These are phyloP conservation scores for Eristalinus aeneus DNA, from an alignment of 2,888 invertebrate genomes.

Conservation along the genomic window DNA sequence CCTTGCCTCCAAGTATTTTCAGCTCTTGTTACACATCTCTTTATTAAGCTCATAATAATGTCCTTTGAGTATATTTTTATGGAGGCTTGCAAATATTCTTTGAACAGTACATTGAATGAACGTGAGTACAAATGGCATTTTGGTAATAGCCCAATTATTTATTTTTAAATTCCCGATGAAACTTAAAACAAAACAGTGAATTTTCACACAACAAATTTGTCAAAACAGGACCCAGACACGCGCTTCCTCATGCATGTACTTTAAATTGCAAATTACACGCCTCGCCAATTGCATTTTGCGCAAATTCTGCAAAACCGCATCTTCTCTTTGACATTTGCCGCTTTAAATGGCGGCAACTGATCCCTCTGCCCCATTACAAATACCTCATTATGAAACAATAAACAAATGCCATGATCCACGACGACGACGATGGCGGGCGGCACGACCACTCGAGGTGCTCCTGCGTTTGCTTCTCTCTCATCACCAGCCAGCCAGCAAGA, in stretches of 20 bases:
- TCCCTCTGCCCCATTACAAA: constrained; percentile 30
- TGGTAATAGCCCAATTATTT: too few species aligned
- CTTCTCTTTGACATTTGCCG: constrained; percentile 38
- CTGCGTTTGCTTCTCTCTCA: constrained; percentile 31
- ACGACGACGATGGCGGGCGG: constrained; percentile 18
- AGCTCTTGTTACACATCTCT: too few species aligned
- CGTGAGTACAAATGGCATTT: too few species aligned
- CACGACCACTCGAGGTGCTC: constrained; percentile 52
- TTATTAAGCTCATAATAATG: too few species aligned
- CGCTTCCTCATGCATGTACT: neutral
- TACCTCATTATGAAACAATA: constrained; percentile 64
- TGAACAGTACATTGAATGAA: too few species aligned
- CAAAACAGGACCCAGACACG: neutral
- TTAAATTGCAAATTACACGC: neutral
- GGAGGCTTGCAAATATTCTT: too few species aligned
- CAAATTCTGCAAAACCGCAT: neutral
- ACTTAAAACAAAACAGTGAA: too few species aligned
- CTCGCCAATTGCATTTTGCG: neutral
- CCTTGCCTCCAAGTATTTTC: too few species aligned
- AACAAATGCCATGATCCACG: constrained; percentile 60
- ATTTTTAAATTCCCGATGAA: too few species aligned
- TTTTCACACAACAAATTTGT: neutral
- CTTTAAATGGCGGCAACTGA: constrained; percentile 16
- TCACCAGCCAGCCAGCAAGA: constrained; percentile 38
- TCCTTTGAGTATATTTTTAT: too few species aligned